phyloP scores from a whole-genome alignment of 2,888 invertebrate genomes.

The Zaprionus obscuricornis region DNA sequence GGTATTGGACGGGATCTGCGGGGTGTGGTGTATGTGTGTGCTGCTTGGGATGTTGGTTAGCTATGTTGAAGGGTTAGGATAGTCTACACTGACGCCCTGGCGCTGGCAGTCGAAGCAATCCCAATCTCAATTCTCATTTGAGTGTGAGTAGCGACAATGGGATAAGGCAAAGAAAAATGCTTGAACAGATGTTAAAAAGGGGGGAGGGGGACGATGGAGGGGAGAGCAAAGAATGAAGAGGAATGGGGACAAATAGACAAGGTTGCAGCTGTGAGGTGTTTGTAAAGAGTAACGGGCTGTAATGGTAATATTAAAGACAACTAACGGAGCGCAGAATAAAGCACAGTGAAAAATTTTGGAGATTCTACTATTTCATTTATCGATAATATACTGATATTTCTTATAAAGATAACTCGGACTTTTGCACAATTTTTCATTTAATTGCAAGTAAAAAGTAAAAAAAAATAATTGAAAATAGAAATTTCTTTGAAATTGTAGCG shows the following conservation, averaged over 20 bases:
- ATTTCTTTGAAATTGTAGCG: too few species aligned
- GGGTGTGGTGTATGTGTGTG: background rate
- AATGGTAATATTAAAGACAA: conserved; percentile 44
- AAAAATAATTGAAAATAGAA: too few species aligned
- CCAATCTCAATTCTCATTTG: conserved; percentile 60
- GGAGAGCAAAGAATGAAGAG: conserved; percentile 9
- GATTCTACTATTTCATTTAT: background rate
- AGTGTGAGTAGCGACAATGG: conserved; percentile 47
- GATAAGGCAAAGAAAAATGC: conserved; percentile 27
- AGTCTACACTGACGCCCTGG: conserved; percentile 18
- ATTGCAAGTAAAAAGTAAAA: background rate
- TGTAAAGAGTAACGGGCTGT: conserved; percentile 23
- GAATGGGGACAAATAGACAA: background rate
- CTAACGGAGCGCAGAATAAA: conserved; percentile 10
- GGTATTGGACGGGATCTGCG: conserved; percentile 27
- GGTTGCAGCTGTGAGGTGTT: conserved; percentile 23
- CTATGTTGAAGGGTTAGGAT: conserved; percentile 59
- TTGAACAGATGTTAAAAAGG: conserved; percentile 9
- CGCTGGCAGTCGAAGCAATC: conserved; percentile 39
- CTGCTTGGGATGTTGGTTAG: conserved; percentile 23
- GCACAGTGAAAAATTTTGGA: conserved; percentile 25
- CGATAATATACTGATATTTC: conserved; percentile 15
- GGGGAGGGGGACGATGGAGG: conserved; percentile 24
- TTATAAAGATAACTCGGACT: background rate
- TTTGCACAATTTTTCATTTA: too few species aligned